These are phyloP conservation scores for Petrocephalus zakoni DNA, from an alignment of 2,113 vertebrate species.

Conservation along the genomic window DNA sequence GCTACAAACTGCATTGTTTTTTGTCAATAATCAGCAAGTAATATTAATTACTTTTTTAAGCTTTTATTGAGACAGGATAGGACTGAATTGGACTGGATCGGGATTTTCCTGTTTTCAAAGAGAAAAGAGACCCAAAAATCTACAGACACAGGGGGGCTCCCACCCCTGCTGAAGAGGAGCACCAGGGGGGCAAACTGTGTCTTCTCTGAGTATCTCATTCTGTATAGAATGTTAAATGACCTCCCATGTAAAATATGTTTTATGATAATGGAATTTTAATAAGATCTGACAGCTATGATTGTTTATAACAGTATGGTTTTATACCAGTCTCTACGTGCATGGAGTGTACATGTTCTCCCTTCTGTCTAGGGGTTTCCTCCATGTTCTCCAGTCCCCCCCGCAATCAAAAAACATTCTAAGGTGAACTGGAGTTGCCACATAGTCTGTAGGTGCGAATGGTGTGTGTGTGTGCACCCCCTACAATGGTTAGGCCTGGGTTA, in stretches of 20 bases:
- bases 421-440: background rate
- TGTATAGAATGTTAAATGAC: background rate
- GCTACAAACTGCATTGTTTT: background rate
- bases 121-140: background rate
- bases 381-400: background rate
- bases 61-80: background rate
- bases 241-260: background rate
- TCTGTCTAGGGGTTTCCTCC: background rate
- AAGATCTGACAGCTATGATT: background rate
- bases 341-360: background rate
- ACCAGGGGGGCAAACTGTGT: background rate
- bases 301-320: background rate
- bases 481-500: background rate
- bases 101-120: background rate
- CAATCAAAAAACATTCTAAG: background rate
- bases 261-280: background rate
- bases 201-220: background rate
- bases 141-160: background rate
- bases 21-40: background rate
- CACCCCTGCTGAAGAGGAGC: background rate
- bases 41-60: background rate
- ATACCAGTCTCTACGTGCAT: background rate
- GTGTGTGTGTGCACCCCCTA: background rate
- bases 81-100: background rate
- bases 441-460: background rate